These are phyloP conservation scores for Parthenolecanium corni DNA, from an alignment of 2,888 invertebrate species.

Conservation along the genomic window DNA sequence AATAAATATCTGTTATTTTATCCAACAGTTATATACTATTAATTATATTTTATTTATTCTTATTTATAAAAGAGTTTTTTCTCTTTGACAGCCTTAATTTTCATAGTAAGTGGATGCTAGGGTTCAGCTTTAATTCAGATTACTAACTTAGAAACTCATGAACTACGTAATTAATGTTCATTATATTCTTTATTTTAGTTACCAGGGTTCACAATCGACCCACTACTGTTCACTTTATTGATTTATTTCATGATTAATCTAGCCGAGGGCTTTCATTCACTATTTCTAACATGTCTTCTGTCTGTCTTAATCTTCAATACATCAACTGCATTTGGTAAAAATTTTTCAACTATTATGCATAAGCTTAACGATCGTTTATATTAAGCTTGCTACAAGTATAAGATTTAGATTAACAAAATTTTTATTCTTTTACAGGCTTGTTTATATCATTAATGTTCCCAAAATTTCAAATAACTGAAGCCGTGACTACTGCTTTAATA, in stretches of 20 bases:
- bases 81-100: no score
- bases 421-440: neutral
- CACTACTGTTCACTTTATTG: conserved; percentile 8
- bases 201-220: conserved; percentile 16
- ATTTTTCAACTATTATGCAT: neutral
- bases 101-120: no score
- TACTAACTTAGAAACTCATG: no score
- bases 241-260: neutral
- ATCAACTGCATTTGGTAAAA: conserved; percentile 11
- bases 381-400: neutral
- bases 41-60: no score
- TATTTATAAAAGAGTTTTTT: no score
- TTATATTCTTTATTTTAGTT: conserved; percentile 2
- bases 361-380: neutral
- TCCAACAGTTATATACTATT: no score
- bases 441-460: neutral
- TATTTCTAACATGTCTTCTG: conserved; percentile 3
- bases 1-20: no score
- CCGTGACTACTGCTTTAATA: neutral
- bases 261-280: neutral
- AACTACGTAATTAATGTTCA: no score
- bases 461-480: neutral
- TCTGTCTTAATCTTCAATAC: conserved; percentile 2
- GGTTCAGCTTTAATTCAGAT: no score
- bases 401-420: neutral